Conservation (phyloP, 1,140 invertebrate genomes). For the Rhopalosiphum padi region DNA sequence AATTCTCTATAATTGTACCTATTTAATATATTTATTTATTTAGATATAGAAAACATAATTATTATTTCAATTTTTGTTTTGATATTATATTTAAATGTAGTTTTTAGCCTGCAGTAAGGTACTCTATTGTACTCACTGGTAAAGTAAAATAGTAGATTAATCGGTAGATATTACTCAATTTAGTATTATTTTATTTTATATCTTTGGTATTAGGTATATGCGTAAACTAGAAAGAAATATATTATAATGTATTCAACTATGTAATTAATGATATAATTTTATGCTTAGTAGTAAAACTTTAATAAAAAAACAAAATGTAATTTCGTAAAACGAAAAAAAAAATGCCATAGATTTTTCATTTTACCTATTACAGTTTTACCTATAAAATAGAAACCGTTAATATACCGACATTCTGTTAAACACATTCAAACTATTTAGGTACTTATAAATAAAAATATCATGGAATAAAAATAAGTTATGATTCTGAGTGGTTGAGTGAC, state of each 20-base stretch:
- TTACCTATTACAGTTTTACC: too few species aligned
- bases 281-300: not conserved
- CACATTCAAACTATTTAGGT: too few species aligned
- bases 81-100: not conserved
- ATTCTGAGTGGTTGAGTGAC: too few species aligned
- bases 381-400: too few species aligned
- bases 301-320: not conserved
- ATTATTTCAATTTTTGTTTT: not conserved
- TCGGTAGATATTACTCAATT: too few species aligned
- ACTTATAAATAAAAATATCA: too few species aligned
- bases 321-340: not conserved
- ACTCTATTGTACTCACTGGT: not conserved
- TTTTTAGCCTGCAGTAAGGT: not conserved
- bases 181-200: not conserved
- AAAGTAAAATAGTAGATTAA: not conserved
- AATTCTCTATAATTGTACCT: not conserved
- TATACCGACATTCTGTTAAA: too few species aligned
- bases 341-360: not conserved
- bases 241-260: not conserved
- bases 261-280: not conserved
- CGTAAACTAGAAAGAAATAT: not conserved
- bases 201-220: not conserved
- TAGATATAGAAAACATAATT: not conserved
- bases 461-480: too few species aligned
- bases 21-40: slow-evolving; percentile 13